Evolutionary conservation across 2,888 invertebrate species (phyloP), one percentile per base, ranked within the genome.

Genomic region (Volucella inanis): DNA sequence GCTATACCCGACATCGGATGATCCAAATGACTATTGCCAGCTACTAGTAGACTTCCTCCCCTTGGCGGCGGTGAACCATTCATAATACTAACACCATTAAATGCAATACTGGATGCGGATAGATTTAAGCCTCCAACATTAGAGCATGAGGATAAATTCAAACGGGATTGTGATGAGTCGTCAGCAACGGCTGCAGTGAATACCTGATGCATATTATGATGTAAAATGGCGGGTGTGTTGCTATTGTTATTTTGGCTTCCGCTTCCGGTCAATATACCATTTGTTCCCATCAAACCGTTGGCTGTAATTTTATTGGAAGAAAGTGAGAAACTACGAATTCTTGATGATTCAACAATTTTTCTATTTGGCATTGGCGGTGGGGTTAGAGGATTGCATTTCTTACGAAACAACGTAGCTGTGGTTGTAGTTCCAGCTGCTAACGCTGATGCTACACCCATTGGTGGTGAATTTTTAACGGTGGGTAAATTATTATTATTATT

Each of bases 271-370:
- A 83, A 50, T 64, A 85, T 82, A 39, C 83, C 83, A 54, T 78
- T 80, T 68, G 61, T 81, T 64, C 85, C 83, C 61, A 78, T 67
- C 68, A 82, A 70, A 61, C 87, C 75, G 65, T 87, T 88, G 57
- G 90, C 91, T 92, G 92, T 88, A 91, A 92, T 87, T 91, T 91
- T 91, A 90, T 91, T 89, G 89, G 91, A 91, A 88, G 91, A 90
- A 88, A 92, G 88, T 92, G 92, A 92, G 84, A 89, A 89, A 88
- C 91, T 92, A 87, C 92, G 90, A 82, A 89, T 91, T 88, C 91
- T 88, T 70, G 90, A 89, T 14, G 89, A 87, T 87, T 91, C 91
- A 85, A 89, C 88, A 88, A 90, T 87, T 88, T 89, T 91, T 88
- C 90, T 90, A 87, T 89, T 90, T 88, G 91, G 87, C 89, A 89